A percentile compares a stretch with the other conserved stretches of the same genome.
Evolutionary conservation across 2,797 vertebrate species (phyloP).

Genomic region (Enteromius trimaculatus): DNA sequence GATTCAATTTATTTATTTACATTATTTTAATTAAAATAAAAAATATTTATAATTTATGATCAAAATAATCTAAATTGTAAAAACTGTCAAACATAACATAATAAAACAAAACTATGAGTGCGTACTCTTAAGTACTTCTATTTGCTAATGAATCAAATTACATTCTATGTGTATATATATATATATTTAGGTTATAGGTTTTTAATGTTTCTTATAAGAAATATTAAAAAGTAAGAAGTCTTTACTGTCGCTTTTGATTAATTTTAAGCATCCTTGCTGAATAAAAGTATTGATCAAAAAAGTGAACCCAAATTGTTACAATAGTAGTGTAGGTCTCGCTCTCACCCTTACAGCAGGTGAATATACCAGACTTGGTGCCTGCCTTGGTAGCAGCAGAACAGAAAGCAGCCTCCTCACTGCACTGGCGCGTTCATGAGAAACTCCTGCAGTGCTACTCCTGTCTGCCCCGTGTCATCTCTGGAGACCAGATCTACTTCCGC

Average conservation of each 20-base stretch:
- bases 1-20: too few species aligned
- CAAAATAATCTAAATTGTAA: not conserved
- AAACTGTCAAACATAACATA: not conserved
- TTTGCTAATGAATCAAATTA: not conserved
- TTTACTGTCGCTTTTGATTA: not conserved
- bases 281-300: not conserved
- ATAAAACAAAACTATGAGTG: not conserved
- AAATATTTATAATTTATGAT: not conserved
- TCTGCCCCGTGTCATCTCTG: conserved; percentile 88
- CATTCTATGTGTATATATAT: not conserved
- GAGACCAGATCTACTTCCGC: conserved; percentile 92
- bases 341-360: conserved; percentile 72
- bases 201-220: not conserved
- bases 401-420: conserved; percentile 88
- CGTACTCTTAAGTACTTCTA: not conserved
- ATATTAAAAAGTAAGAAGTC: too few species aligned
- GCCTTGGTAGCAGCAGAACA: conserved; percentile 90
- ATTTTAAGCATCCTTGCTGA: not conserved
- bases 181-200: too few species aligned
- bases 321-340: not conserved
- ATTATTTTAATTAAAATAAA: not conserved
- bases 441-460: conserved; percentile 89
- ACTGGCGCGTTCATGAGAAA: conserved; percentile 93
- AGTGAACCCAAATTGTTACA: not conserved
- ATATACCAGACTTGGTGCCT: conserved; percentile 85